Evolutionary conservation across 1,140 invertebrate species (phyloP), one percentile per base, ranked within the genome.

Genomic region (Zaprionus camerounensis): DNA sequence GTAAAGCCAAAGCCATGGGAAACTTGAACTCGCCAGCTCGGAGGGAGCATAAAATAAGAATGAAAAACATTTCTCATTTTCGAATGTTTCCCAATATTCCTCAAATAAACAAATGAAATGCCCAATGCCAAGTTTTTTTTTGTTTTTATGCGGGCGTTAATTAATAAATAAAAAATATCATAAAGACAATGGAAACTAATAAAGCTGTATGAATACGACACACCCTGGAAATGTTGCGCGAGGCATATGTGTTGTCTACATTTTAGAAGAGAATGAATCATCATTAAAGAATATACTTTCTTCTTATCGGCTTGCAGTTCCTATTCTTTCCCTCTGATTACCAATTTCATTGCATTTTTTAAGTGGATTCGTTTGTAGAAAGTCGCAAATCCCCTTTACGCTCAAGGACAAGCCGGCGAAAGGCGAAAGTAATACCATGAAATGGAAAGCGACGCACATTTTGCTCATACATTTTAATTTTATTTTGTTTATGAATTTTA

Each of bases 401-500:
- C n/a, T 26, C 22, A 38, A 31, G 22, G 20, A 11, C 2, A 38
- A 38, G 15, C 5, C 28, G 31, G 26, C n/a, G 36, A 56, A 69
- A 69, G 58, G 55, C 34, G 36, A 17, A 51, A 46, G 7, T 22
- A 55, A 67, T 53, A 46, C 20, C 62, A 63, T 46, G 31, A 65
- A 55, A 67, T 58, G 46, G 38, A 66, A 46, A 64, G 56, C 69
- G 51, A 68, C 49, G 80, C 78, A 81, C 51, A 71, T 66, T 83
- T 83, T 49, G 65, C 57, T 56, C 66, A 46, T 17, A 61, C 49
- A 74, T 38, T 58, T 49, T 20, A 41, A 55, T 76, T 64, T 34
- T 56, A 64, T 63, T 41, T 80, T 87, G 76, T 82, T 87, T 87
- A 87, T 72, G 56, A 62, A 66, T 82, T 86, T 86, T 85, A 85